phyloP scores from a whole-genome alignment of 2,888 invertebrate genomes.

The Dryobotodes eremita region DNA sequence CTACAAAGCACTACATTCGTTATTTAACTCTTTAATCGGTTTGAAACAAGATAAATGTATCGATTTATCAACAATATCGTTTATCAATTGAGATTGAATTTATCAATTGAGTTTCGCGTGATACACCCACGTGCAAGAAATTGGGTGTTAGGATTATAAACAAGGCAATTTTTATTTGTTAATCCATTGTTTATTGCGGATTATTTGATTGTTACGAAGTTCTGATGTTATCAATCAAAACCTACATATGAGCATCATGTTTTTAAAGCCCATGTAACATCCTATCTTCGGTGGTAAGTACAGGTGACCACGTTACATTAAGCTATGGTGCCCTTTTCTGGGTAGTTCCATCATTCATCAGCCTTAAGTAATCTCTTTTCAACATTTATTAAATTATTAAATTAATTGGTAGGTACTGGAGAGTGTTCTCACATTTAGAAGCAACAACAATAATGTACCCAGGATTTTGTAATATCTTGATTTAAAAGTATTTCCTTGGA shows the following conservation, averaged over 20 bases:
- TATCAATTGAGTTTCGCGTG: not conserved
- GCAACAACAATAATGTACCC: not conserved
- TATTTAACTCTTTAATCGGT: constrained; percentile 48
- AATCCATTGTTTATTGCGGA: too few relatives aligned
- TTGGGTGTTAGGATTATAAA: constrained; percentile 44
- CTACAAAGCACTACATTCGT: constrained; percentile 13
- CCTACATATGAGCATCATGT: not conserved
- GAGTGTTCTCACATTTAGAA: not conserved
- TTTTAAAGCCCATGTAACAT: too few relatives aligned
- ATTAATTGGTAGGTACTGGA: not conserved
- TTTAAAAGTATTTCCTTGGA: not conserved
- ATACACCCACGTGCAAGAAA: constrained; percentile 39
- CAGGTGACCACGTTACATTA: not conserved
- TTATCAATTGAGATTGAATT: constrained; percentile 60
- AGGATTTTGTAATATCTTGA: not conserved
- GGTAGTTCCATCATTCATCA: not conserved
- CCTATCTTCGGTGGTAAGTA: not conserved
- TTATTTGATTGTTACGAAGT: not conserved
- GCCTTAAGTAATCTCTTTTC: not conserved
- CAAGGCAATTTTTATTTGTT: not conserved
- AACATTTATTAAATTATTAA: not conserved
- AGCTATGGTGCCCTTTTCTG: not conserved
- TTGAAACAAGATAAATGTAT: constrained; percentile 48
- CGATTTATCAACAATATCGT: constrained; percentile 48
- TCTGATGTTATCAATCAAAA: not conserved